phyloP scores from a whole-genome alignment of 1,140 invertebrate genomes.

The Bilobella aurantiaca region DNA sequence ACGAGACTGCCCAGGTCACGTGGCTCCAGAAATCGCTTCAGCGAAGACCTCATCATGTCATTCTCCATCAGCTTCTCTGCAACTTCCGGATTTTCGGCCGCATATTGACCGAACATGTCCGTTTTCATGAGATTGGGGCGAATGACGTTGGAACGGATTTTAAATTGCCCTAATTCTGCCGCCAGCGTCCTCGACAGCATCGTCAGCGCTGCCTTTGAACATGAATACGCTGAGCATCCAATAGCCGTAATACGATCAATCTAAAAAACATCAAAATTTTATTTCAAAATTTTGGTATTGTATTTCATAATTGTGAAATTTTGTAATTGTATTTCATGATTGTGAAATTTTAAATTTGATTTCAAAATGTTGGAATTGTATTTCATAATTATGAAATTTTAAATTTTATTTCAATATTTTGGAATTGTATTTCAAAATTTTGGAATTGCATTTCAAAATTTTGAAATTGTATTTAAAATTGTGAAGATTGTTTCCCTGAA shows the following conservation, averaged over 20 bases:
- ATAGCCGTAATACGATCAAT: neutral
- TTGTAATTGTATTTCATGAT: too few relatives aligned
- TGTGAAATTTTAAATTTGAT: too few relatives aligned
- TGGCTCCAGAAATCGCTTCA: neutral
- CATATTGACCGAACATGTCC: neutral
- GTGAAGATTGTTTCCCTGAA: too few relatives aligned
- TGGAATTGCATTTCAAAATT: too few relatives aligned
- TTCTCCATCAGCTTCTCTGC: neutral
- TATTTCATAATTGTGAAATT: too few relatives aligned
- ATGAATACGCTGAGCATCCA: neutral
- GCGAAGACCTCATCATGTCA: neutral
- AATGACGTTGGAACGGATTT: slow-evolving; percentile 69
- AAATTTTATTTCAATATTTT: too few relatives aligned
- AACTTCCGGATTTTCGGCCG: neutral
- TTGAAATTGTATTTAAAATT: too few relatives aligned
- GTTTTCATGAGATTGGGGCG: neutral
- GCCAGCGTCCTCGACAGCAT: slow-evolving; percentile 11
- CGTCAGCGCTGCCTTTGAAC: slow-evolving; percentile 16
- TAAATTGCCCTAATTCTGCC: slow-evolving; percentile 42
- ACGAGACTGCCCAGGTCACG: neutral
- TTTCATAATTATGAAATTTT: too few relatives aligned
- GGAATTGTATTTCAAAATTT: too few relatives aligned
- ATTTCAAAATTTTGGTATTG: too few relatives aligned
- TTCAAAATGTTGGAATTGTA: too few relatives aligned
- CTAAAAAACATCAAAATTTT: too few relatives aligned